phyloP scores from a whole-genome alignment of 2,888 invertebrate genomes.

The Lasioglossum oenotherae region DNA sequence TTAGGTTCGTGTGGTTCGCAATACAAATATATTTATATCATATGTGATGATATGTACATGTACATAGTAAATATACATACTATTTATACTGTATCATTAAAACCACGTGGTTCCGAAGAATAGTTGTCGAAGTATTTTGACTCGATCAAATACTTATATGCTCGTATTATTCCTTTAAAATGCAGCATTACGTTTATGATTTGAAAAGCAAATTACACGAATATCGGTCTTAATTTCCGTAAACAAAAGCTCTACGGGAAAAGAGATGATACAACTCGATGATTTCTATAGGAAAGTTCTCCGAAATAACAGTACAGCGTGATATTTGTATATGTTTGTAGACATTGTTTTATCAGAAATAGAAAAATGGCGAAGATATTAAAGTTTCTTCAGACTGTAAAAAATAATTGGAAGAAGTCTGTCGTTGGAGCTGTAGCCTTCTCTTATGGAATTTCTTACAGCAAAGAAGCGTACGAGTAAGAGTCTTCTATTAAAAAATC shows the following conservation, averaged over 20 bases:
- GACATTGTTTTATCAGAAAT: constrained; percentile 10
- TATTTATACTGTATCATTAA: background rate
- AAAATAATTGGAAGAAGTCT: constrained; percentile 96
- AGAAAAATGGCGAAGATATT: constrained; percentile 85
- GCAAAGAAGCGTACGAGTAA: constrained; percentile 91
- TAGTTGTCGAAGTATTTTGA: background rate
- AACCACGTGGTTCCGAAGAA: background rate
- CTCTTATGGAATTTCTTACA: constrained; percentile 89
- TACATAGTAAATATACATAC: no score
- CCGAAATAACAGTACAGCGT: background rate
- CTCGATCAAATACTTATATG: background rate
- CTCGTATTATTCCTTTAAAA: background rate
- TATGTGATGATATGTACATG: no score
- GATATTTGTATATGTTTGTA: background rate
- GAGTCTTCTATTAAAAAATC: constrained; percentile 70
- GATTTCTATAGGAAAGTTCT: background rate
- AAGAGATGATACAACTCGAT: background rate
- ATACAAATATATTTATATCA: background rate
- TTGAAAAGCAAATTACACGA: background rate
- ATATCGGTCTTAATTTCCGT: background rate
- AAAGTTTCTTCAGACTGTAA: constrained; percentile 88
- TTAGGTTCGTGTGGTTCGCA: background rate
- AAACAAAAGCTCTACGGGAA: no score
- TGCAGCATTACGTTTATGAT: background rate
- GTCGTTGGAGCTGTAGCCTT: constrained; percentile 88